These are phyloP conservation scores for Sesia bembeciformis DNA, from an alignment of 2,888 invertebrate species.

Conservation along the genomic window DNA sequence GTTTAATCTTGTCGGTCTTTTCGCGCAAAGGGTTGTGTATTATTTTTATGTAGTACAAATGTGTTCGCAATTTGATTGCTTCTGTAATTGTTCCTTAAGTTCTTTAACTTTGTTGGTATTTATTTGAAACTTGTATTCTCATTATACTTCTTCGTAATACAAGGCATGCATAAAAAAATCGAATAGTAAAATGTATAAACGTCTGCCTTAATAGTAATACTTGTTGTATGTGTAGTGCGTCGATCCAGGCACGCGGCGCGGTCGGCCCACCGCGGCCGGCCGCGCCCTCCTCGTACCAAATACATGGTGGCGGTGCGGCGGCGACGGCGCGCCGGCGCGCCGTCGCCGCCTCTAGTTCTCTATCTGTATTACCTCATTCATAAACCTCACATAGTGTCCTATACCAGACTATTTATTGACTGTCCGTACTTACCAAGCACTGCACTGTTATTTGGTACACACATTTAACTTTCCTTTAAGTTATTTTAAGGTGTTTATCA, in stretches of 20 bases:
- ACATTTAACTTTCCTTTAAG: conserved; percentile 47
- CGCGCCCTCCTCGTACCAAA: conserved; percentile 52
- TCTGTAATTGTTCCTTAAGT: conserved; percentile 70
- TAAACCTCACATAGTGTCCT: conserved; percentile 56
- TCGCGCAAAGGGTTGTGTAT: conserved; percentile 75
- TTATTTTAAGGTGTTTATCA: conserved; percentile 59
- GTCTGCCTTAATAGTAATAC: conserved; percentile 62
- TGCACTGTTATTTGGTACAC: conserved; percentile 72
- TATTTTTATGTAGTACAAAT: conserved; percentile 75
- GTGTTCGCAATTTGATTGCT: conserved; percentile 75
- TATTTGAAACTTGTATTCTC: conserved; percentile 43
- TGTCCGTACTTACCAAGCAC: conserved; percentile 62
- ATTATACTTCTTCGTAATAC: conserved; percentile 23
- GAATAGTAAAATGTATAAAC: conserved; percentile 45
- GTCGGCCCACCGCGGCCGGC: conserved; percentile 20
- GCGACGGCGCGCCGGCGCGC: neutral
- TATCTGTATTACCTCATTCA: conserved; percentile 62
- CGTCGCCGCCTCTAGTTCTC: conserved; percentile 17
- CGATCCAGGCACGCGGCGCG: conserved; percentile 32
- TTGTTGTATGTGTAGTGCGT: conserved; percentile 40
- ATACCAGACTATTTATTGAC: conserved; percentile 43
- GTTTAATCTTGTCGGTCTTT: conserved; percentile 70
- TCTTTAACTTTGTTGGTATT: conserved; percentile 62
- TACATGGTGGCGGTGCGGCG: conserved; percentile 40
- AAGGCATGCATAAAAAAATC: conserved; percentile 44